Evolutionary conservation across 1,140 invertebrate genomes (phyloP), one percentile per base, ranked within the genome.

Genomic region (Orchesella cincta): DNA sequence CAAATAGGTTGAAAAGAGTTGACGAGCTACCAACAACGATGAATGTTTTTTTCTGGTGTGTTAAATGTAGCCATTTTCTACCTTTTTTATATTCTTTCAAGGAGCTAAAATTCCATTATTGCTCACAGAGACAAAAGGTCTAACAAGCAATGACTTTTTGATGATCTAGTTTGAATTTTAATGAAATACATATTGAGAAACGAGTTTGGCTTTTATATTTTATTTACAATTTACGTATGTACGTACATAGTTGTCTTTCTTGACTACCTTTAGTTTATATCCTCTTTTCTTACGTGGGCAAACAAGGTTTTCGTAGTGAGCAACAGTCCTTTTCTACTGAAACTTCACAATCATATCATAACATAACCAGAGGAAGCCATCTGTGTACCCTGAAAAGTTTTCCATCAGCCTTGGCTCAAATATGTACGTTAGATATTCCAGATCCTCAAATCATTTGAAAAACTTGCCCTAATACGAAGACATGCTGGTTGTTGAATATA

Each of bases 101-200:
- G 2, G 1, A 31, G 12, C 26, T 57, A 18, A 57, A 12, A 67
- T 67, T 67, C 62, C 31, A 67, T 67, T 67, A 67, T 67, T 33
- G 8, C 31, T 29, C n/a, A 29, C 62, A 67, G 62, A 67, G 62
- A 67, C 62, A 67, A 67, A 67, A 67, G 62, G 62, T 67, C 62
- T 67, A 67, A 67, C 62, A 67, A 67, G 62, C 62, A 67, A 67
- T 67, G 62, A 67, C 62, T 67, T 67, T 67, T 67, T 67, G 62
- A 67, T 67, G 62, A 67, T 67, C 62, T 33, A 67, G 62, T 67
- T 67, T 67, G 62, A 67, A 67, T 67, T 67, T 67, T 67, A 67
- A 67, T 67, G 62, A 67, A 67, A 67, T 67, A 31, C 62, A 29
- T 67, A 67, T 57, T 57, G 52, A 57, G 52, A 57, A 57, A 57